Conservation (phyloP, 2,113 vertebrate genomes). For the Romanogobio albipinnatus region DNA sequence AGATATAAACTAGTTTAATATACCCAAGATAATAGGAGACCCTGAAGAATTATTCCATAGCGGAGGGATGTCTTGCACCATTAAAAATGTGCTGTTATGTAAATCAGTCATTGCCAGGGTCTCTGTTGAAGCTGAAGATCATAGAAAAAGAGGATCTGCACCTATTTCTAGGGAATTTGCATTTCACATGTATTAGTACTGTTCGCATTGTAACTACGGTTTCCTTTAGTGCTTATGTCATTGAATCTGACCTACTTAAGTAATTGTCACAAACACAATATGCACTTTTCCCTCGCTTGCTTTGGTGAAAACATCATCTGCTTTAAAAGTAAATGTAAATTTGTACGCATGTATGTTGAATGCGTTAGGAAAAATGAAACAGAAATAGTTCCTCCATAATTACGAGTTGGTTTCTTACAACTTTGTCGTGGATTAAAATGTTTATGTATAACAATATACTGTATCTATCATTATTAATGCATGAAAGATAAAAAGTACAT, state of each 20-base stretch:
- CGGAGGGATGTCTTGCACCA: constrained; percentile 31
- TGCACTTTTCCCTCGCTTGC: constrained; percentile 3
- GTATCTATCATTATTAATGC: not conserved
- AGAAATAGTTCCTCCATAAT: not conserved
- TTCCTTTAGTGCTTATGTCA: not conserved
- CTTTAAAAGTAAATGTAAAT: constrained; percentile 27
- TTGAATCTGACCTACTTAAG: constrained; percentile 31
- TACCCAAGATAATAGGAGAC: constrained; percentile 49
- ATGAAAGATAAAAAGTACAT: not conserved
- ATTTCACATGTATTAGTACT: constrained; percentile 12
- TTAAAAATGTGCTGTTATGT: constrained; percentile 47
- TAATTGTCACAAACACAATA: constrained; percentile 16
- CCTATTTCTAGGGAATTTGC: constrained; percentile 17
- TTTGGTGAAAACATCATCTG: constrained; percentile 3
- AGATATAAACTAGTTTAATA: constrained; percentile 61
- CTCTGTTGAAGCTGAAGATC: constrained; percentile 12
- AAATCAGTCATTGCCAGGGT: constrained; percentile 46
- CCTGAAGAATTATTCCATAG: constrained; percentile 52
- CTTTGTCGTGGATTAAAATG: not conserved
- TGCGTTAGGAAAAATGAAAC: not conserved
- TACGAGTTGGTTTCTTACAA: not conserved
- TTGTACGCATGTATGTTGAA: not conserved
- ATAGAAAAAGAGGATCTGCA: constrained; percentile 20
- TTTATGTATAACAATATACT: not conserved
- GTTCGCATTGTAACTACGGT: not conserved